These are phyloP conservation scores for Phrynocephalus forsythii DNA, from an alignment of 2,797 vertebrate species.

Conservation along the genomic window DNA sequence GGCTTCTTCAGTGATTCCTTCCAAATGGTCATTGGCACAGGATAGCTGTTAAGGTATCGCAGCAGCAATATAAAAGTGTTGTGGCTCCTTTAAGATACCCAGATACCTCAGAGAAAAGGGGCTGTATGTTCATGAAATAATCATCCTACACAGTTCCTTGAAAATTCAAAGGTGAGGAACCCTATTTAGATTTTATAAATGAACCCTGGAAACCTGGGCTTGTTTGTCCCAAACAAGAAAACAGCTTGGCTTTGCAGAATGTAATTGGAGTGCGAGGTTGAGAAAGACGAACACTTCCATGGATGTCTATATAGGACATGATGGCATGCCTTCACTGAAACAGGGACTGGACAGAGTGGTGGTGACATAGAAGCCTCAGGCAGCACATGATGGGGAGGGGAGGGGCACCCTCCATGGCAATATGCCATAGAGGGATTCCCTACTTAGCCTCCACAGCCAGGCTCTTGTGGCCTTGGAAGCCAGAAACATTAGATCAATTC, in stretches of 20 bases:
- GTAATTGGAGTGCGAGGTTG: background rate
- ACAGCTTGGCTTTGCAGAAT: background rate
- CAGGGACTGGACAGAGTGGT: background rate
- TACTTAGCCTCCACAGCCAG: conserved; percentile 13
- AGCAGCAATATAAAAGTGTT: no score
- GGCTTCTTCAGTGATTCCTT: background rate
- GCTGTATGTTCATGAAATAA: no score
- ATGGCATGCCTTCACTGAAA: background rate
- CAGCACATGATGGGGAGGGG: background rate
- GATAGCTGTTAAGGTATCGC: no score
- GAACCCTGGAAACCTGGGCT: background rate
- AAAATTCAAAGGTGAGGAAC: background rate
- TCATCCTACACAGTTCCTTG: no score
- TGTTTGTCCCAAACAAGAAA: background rate
- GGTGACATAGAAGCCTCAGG: background rate
- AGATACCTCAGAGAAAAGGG: no score
- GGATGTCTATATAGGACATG: background rate
- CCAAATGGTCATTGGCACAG: background rate
- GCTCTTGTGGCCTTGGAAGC: background rate
- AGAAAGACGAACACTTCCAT: background rate
- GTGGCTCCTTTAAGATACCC: no score
- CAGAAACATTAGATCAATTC: conserved; percentile 9
- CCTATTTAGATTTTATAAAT: background rate
- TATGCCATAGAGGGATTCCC: conserved; percentile 33
- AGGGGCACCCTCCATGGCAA: background rate